Evolutionary conservation across 2,888 invertebrate species (phyloP).

Genomic region (Julus scandinavius): DNA sequence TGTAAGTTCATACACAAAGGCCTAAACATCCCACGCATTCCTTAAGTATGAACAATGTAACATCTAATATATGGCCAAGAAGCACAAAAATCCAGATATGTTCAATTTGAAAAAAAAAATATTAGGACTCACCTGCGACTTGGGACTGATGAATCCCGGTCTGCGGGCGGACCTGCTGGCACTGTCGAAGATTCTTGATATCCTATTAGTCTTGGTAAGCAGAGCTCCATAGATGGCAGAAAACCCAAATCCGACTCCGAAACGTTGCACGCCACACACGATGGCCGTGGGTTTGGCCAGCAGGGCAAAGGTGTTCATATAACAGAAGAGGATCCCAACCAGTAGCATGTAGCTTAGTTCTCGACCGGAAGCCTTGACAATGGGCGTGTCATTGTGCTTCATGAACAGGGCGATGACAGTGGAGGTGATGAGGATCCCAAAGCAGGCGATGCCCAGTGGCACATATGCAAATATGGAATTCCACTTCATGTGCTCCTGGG

Average conservation of each 20-base stretch:
- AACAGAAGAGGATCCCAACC: slow-evolving; percentile 73
- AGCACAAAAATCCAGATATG: no score
- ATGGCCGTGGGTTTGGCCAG: slow-evolving; percentile 71
- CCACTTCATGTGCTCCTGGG: slow-evolving; percentile 72
- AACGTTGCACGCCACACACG: slow-evolving; percentile 73
- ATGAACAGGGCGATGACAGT: slow-evolving; percentile 74
- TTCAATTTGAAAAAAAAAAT: no score
- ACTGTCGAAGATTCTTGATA: slow-evolving; percentile 74
- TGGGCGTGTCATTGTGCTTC: slow-evolving; percentile 74
- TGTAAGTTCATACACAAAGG: no score
- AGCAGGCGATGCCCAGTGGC: slow-evolving; percentile 73
- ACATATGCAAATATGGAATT: slow-evolving; percentile 74
- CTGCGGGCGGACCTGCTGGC: slow-evolving; percentile 73
- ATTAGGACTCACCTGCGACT: slow-evolving; percentile 69
- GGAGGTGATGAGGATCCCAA: slow-evolving; percentile 73
- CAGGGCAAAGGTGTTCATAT: slow-evolving; percentile 73
- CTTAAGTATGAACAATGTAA: no score
- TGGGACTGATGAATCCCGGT: slow-evolving; percentile 75
- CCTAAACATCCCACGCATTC: no score
- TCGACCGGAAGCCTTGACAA: slow-evolving; percentile 73
- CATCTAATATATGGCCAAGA: no score
- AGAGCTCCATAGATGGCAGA: slow-evolving; percentile 75
- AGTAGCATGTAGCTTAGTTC: slow-evolving; percentile 75
- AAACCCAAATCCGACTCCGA: slow-evolving; percentile 75
- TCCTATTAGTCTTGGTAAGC: slow-evolving; percentile 75